phyloP scores from a whole-genome alignment of 1,140 invertebrate species.

The Schmidtea mediterranea region DNA sequence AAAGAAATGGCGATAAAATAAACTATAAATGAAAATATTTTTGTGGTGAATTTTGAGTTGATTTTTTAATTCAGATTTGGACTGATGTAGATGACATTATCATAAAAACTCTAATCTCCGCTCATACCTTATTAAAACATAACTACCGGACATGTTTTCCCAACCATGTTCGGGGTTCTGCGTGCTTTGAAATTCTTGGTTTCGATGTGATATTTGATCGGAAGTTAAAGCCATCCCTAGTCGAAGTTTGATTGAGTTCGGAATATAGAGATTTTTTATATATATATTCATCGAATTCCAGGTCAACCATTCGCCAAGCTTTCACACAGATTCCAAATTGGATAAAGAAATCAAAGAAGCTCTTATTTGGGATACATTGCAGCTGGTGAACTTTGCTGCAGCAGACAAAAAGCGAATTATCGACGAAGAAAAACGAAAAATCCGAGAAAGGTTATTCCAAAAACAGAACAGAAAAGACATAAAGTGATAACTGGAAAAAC shows the following conservation, averaged over 20 bases:
- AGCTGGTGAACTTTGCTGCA: constrained; percentile 48
- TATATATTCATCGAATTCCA: too few relatives aligned
- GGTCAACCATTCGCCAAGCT: constrained; percentile 66
- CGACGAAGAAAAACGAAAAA: constrained; percentile 28
- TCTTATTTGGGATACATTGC: constrained; percentile 50
- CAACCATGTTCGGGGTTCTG: constrained; percentile 47
- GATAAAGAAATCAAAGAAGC: constrained; percentile 55
- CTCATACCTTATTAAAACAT: constrained; percentile 53
- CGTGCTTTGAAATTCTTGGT: constrained; percentile 62
- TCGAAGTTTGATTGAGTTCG: neutral
- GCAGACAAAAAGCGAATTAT: constrained; percentile 46
- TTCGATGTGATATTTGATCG: constrained; percentile 38
- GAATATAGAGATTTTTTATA: too few relatives aligned
- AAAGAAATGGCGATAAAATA: too few relatives aligned
- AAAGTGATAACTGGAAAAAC: constrained; percentile 13
- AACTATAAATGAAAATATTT: too few relatives aligned
- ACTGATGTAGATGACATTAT: constrained; percentile 57
- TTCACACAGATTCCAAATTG: constrained; percentile 50
- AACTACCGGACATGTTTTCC: constrained; percentile 62
- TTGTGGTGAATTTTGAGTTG: too few relatives aligned
- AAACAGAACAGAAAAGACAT: constrained; percentile 22
- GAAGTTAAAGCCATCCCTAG: neutral
- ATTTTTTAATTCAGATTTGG: constrained; percentile 23
- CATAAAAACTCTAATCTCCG: constrained; percentile 57
- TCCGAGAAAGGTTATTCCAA: constrained; percentile 24